A percentile compares a stretch with the other conserved stretches of the same genome.
Conservation (phyloP, 1,140 invertebrate species). For the Goniozus legneri region DNA sequence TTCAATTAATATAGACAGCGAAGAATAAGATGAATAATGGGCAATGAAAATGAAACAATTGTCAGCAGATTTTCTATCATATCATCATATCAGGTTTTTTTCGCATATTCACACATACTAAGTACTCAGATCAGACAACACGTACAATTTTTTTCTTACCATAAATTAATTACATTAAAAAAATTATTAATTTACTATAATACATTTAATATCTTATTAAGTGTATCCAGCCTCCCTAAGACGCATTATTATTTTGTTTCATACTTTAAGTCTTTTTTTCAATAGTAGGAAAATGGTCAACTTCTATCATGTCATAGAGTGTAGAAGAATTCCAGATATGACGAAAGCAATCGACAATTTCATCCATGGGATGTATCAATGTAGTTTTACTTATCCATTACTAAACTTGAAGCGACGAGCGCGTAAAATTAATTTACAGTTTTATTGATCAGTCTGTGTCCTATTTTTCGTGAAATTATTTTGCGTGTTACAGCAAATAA, state of each 20-base stretch:
- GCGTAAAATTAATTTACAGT: slow-evolving; percentile 33
- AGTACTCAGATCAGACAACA: slow-evolving; percentile 34
- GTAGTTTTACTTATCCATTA: slow-evolving; percentile 29
- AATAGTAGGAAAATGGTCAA: slow-evolving; percentile 45
- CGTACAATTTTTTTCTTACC: slow-evolving; percentile 38
- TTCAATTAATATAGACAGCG: too few species aligned
- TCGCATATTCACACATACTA: slow-evolving; percentile 31
- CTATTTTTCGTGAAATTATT: slow-evolving; percentile 21
- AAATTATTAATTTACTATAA: slow-evolving; percentile 50
- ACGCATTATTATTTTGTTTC: slow-evolving; percentile 25
- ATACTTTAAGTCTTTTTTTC: slow-evolving; percentile 28
- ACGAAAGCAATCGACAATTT: slow-evolving; percentile 37
- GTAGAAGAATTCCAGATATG: slow-evolving; percentile 39
- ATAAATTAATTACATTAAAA: slow-evolving; percentile 54
- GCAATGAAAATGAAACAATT: too few species aligned
- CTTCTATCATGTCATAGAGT: slow-evolving; percentile 42
- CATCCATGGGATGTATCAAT: slow-evolving; percentile 52
- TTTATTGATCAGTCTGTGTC: slow-evolving; percentile 23
- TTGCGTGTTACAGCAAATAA: slow-evolving; percentile 34
- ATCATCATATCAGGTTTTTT: slow-evolving; percentile 18
- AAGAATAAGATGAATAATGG: too few species aligned
- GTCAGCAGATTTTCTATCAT: too few species aligned
- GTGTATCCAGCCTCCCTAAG: slow-evolving; percentile 42
- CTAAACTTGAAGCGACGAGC: slow-evolving; percentile 27
- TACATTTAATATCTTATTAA: slow-evolving; percentile 46